A percentile compares a stretch with the other conserved stretches of the same genome.
These are phyloP conservation scores for Cenopis cana DNA, from an alignment of 2,888 invertebrate species.

Conservation along the genomic window DNA sequence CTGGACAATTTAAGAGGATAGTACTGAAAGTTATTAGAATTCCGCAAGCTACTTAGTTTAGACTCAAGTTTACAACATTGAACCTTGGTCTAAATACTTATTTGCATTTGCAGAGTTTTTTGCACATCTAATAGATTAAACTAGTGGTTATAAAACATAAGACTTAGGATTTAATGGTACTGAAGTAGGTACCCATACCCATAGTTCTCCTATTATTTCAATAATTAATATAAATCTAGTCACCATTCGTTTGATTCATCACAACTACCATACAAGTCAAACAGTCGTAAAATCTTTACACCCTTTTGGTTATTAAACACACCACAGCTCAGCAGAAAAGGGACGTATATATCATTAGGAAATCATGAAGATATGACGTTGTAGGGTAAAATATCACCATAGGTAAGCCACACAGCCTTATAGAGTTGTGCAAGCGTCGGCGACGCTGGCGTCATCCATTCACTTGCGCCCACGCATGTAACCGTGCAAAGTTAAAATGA, in stretches of 20 bases:
- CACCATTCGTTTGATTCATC: conserved; percentile 24
- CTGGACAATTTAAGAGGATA: no score
- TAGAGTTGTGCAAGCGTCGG: conserved; percentile 53
- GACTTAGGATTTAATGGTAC: background rate
- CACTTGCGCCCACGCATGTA: conserved; percentile 51
- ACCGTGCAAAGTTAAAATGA: background rate
- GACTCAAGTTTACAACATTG: no score
- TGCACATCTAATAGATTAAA: no score
- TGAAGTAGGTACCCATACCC: no score
- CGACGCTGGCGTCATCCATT: conserved; percentile 69
- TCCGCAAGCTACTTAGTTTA: no score
- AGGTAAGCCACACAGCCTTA: conserved; percentile 35
- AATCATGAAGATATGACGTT: background rate
- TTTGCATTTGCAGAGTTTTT: no score
- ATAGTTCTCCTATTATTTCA: background rate
- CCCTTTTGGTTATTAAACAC: conserved; percentile 1
- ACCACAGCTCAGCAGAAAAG: background rate
- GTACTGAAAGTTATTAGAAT: no score
- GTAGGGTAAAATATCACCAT: background rate
- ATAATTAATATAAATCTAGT: conserved; percentile 17
- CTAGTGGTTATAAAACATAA: background rate
- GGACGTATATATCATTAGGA: background rate
- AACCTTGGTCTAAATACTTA: no score
- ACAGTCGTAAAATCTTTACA: background rate
- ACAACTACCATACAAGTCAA: conserved; percentile 1